These are phyloP conservation scores for Cotesia vestalis DNA, from an alignment of 1,140 invertebrate genomes.

Conservation along the genomic window DNA sequence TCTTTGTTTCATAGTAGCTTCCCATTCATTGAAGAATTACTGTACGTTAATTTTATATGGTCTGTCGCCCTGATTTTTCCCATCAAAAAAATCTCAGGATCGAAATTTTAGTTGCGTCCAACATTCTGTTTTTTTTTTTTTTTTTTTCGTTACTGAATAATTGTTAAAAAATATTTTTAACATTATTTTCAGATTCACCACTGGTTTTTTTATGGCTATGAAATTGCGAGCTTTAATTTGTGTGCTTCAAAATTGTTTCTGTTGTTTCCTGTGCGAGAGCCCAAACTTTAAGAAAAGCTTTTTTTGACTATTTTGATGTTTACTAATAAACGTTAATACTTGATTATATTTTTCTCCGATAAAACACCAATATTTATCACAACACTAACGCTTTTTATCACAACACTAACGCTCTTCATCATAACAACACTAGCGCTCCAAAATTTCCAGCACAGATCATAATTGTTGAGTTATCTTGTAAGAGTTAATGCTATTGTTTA, in stretches of 20 bases:
- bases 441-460: constrained; percentile 61
- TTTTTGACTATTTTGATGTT: constrained; percentile 94
- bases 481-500: constrained; percentile 95
- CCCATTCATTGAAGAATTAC: too few relatives aligned
- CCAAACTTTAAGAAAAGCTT: constrained; percentile 95
- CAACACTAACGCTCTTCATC: too few relatives aligned
- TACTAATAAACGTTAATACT: constrained; percentile 86
- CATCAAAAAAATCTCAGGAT: too few relatives aligned
- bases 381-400: constrained; percentile 93
- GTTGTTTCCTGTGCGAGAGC: constrained; percentile 93
- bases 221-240: constrained; percentile 85
- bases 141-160: constrained; percentile 81
- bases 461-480: constrained; percentile 95
- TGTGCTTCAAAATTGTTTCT: constrained; percentile 96
- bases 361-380: constrained; percentile 96
- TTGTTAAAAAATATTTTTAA: constrained; percentile 83
- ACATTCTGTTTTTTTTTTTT: constrained; percentile 92
- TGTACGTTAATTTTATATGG: too few relatives aligned
- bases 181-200: constrained; percentile 65
- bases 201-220: constrained; percentile 80
- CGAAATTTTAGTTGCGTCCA: constrained; percentile 79
- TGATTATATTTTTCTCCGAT: constrained; percentile 67
- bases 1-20: too few relatives aligned
- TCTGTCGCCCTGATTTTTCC: too few relatives aligned
- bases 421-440: constrained; percentile 84